phyloP scores from a whole-genome alignment of 2,113 vertebrate species.

The Petromus typicus region DNA sequence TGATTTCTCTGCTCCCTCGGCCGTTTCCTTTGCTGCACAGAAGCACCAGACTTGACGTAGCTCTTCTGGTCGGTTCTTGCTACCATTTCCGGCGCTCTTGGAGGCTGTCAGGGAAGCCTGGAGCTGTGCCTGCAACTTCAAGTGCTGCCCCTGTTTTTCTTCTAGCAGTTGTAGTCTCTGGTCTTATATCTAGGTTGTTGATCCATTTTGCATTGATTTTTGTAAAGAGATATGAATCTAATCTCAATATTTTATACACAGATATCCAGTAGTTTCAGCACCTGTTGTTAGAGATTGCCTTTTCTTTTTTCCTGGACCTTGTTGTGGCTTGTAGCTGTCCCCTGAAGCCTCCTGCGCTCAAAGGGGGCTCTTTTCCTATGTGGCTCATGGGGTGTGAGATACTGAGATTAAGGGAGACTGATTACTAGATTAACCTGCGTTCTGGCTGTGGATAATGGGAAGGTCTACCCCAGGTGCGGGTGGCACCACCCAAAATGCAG shows the following conservation, averaged over 20 bases:
- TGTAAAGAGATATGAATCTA: background rate
- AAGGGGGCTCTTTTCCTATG: background rate
- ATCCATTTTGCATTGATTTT: background rate
- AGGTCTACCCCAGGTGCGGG: background rate
- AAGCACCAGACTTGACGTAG: background rate
- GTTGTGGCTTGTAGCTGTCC: background rate
- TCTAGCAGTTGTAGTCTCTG: background rate
- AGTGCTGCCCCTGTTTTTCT: background rate
- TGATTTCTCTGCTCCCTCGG: background rate
- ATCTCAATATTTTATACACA: background rate
- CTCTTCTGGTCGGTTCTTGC: background rate
- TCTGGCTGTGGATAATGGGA: background rate
- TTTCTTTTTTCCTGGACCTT: background rate
- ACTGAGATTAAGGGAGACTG: background rate
- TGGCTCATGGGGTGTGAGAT: background rate
- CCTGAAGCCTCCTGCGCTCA: background rate
- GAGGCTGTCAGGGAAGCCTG: background rate
- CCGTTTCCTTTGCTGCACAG: background rate
- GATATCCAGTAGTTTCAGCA: background rate
- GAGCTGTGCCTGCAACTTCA: background rate
- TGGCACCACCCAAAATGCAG: background rate
- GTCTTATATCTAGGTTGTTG: background rate
- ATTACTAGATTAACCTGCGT: background rate
- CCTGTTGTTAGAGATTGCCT: background rate
- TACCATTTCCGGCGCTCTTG: background rate